Conservation (phyloP, 2,888 invertebrate species). For the Aphodius sticticus region DNA sequence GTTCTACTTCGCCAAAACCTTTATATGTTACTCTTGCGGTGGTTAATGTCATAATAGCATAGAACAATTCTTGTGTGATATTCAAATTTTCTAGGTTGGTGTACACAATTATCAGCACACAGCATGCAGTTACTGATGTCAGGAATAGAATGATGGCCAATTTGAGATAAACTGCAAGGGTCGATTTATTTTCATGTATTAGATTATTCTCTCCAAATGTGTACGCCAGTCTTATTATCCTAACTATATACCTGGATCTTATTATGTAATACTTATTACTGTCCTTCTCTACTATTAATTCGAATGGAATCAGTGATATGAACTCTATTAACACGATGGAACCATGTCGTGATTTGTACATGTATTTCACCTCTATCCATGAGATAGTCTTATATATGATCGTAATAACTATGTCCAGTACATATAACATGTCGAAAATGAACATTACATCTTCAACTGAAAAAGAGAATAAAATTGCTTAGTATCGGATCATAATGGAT, state of each 20-base stretch:
- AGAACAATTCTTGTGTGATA: background rate
- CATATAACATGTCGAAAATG: slow-evolving; percentile 32
- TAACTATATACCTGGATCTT: slow-evolving; percentile 20
- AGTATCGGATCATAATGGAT: slow-evolving; percentile 7
- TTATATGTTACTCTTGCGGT: slow-evolving; percentile 25
- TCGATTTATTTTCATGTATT: background rate
- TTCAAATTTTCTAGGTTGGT: background rate
- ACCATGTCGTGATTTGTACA: slow-evolving; percentile 27
- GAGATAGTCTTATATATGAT: slow-evolving; percentile 25
- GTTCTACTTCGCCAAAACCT: slow-evolving; percentile 22
- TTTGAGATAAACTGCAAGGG: background rate
- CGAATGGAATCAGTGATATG: slow-evolving; percentile 22
- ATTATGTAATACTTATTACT: slow-evolving; percentile 11
- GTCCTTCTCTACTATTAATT: background rate
- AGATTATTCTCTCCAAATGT: background rate
- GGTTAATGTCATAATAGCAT: slow-evolving; percentile 8
- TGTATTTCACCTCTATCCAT: slow-evolving; percentile 28
- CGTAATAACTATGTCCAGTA: slow-evolving; percentile 30
- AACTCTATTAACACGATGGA: slow-evolving; percentile 29
- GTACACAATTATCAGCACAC: background rate
- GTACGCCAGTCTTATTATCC: slow-evolving; percentile 10
- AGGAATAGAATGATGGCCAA: background rate
- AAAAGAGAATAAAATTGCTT: slow-evolving; percentile 6
- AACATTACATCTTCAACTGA: slow-evolving; percentile 21
- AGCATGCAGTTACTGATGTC: background rate